Percentiles rank a stretch among this genome's conserved stretches.
Conservation (phyloP, 2,113 vertebrate genomes). For the Gorsachius goisagi region DNA sequence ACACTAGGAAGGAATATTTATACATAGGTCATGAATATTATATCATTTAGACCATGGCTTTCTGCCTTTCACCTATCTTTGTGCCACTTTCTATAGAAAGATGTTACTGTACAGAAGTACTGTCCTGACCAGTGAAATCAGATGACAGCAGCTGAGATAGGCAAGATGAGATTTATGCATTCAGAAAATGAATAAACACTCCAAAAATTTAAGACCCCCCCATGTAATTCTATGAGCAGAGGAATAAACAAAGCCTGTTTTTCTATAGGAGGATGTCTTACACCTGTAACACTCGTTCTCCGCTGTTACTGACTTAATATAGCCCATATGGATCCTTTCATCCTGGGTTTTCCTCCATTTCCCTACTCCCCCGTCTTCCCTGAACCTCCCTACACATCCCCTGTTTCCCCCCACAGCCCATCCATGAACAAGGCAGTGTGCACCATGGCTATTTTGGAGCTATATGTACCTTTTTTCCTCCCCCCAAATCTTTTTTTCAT, state of each 20-base stretch:
- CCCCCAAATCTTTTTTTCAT: neutral
- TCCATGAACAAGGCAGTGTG: neutral
- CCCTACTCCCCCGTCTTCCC: neutral
- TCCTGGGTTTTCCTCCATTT: neutral
- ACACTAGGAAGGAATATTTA: neutral
- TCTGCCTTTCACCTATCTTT: neutral
- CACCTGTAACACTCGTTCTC: neutral
- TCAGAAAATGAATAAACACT: neutral
- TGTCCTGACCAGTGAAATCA: neutral
- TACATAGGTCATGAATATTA: neutral
- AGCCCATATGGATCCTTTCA: neutral
- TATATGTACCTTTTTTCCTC: neutral
- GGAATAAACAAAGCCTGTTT: neutral
- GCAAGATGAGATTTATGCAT: neutral
- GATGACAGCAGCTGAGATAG: neutral
- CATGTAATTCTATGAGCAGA: neutral
- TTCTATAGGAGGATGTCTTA: neutral
- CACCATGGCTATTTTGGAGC: neutral
- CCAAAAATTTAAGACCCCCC: neutral
- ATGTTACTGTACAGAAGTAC: neutral
- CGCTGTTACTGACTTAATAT: neutral
- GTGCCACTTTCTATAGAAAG: neutral
- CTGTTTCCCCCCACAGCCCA: neutral
- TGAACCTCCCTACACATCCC: rapidly evolving
- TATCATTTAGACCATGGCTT: neutral